These are phyloP conservation scores for Philereme transversata DNA, from an alignment of 2,888 invertebrate species.

Conservation along the genomic window DNA sequence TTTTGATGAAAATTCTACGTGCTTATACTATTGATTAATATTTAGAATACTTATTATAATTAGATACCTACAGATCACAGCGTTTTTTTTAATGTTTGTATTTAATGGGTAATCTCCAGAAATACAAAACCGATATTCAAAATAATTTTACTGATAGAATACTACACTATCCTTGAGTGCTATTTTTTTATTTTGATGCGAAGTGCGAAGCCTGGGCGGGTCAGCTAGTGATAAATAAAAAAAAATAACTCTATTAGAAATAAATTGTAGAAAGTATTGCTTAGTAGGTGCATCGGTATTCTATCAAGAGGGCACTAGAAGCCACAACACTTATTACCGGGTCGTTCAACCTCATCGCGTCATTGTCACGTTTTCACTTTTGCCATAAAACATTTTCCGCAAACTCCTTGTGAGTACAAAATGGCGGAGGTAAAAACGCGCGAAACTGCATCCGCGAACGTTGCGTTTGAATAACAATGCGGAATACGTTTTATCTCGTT, in stretches of 20 bases:
- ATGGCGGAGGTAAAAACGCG: slow-evolving; percentile 67
- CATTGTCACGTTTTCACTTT: slow-evolving; percentile 70
- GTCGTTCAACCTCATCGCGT: slow-evolving; percentile 57
- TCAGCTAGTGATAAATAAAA: too few species aligned
- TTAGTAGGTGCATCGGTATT: slow-evolving; percentile 29
- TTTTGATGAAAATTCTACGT: too few species aligned
- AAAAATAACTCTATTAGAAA: slow-evolving; percentile 1
- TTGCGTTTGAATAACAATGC: slow-evolving; percentile 67
- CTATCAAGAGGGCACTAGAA: slow-evolving; percentile 46
- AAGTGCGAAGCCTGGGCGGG: too few species aligned
- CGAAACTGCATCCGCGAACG: slow-evolving; percentile 58
- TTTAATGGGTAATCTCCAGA: too few species aligned
- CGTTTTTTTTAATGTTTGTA: too few species aligned
- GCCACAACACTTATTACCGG: slow-evolving; percentile 46
- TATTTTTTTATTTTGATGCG: too few species aligned
- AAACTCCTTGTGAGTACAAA: slow-evolving; percentile 59
- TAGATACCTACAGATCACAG: too few species aligned
- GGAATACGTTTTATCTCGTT: slow-evolving; percentile 53
- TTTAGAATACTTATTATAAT: too few species aligned
- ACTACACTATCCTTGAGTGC: too few species aligned
- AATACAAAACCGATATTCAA: too few species aligned
- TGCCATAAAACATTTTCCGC: slow-evolving; percentile 68
- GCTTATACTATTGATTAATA: too few species aligned
- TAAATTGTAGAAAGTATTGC: slow-evolving; percentile 43
- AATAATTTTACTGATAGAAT: too few species aligned